These are phyloP conservation scores for Danio aesculapii DNA, from an alignment of 2,797 vertebrate genomes.

Conservation along the genomic window DNA sequence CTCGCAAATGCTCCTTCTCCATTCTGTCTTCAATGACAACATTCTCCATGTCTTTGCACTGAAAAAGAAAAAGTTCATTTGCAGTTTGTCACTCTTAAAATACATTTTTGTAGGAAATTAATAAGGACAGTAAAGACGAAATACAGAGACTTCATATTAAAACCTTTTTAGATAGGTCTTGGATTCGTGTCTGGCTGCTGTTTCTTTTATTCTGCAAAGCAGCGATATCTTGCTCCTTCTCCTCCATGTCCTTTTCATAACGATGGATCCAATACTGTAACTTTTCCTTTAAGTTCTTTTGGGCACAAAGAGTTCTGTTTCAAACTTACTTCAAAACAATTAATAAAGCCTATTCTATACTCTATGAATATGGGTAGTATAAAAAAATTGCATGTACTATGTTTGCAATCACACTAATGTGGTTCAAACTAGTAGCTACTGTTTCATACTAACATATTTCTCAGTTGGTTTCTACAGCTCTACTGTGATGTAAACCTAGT, in stretches of 20 bases:
- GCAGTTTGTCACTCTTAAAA: not conserved
- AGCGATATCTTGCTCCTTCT: conserved; percentile 82
- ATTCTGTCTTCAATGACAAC: conserved; percentile 85
- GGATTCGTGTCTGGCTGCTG: conserved; percentile 77
- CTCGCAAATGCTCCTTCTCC: conserved; percentile 79
- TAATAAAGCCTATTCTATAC: not conserved
- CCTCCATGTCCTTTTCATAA: conserved; percentile 80
- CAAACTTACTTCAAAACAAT: not conserved
- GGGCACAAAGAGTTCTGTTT: not conserved
- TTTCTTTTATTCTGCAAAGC: conserved; percentile 74
- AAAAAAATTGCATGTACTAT: not conserved
- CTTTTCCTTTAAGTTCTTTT: conserved; percentile 75
- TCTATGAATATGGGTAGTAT: not conserved
- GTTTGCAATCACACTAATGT: too few species aligned
- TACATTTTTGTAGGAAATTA: not conserved
- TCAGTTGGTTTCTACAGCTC: too few species aligned
- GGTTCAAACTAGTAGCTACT: too few species aligned
- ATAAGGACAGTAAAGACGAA: conserved; percentile 1
- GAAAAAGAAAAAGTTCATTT: conserved; percentile 38
- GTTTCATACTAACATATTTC: too few species aligned
- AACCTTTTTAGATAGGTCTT: conserved; percentile 83
- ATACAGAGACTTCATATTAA: conserved; percentile 31
- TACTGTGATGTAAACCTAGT: too few species aligned
- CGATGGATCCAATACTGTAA: conserved; percentile 85
- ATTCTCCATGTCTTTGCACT: conserved; percentile 83